These are phyloP conservation scores for Phalera bucephala DNA, from an alignment of 2,888 invertebrate species.

Conservation along the genomic window DNA sequence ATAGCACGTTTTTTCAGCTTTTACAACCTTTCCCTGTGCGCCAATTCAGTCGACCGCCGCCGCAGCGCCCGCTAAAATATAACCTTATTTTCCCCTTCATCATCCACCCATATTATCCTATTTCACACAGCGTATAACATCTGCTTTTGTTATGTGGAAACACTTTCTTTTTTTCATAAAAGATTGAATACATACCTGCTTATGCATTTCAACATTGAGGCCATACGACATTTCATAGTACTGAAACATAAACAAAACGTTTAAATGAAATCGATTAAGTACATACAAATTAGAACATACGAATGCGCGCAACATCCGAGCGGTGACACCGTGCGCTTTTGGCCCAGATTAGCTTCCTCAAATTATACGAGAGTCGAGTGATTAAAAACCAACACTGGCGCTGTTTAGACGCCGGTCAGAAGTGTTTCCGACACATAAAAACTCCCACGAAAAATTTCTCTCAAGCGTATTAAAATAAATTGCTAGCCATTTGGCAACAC, in stretches of 20 bases:
- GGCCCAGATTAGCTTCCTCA: slow-evolving; percentile 77
- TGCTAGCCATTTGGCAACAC: slow-evolving; percentile 82
- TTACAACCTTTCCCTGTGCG: slow-evolving; percentile 57
- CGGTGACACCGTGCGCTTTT: slow-evolving; percentile 68
- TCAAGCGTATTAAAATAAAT: slow-evolving; percentile 81
- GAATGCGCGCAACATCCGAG: slow-evolving; percentile 39
- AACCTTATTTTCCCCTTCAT: slow-evolving; percentile 45
- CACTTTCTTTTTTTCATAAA: slow-evolving; percentile 15
- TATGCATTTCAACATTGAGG: slow-evolving; percentile 98
- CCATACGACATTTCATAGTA: slow-evolving; percentile 99
- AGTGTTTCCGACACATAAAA: slow-evolving; percentile 82
- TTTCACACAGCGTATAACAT: slow-evolving; percentile 28
- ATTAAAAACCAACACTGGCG: slow-evolving; percentile 78
- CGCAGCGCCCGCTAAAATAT: slow-evolving; percentile 50
- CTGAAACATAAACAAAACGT: slow-evolving; percentile 86
- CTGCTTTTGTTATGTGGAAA: slow-evolving; percentile 52
- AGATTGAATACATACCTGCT: slow-evolving; percentile 88
- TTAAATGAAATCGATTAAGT: slow-evolving; percentile 60
- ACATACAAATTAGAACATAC: no score
- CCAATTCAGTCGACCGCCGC: slow-evolving; percentile 46
- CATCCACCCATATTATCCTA: slow-evolving; percentile 34
- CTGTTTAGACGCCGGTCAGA: slow-evolving; percentile 73
- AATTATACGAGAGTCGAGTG: slow-evolving; percentile 74
- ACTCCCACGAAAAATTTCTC: slow-evolving; percentile 77
- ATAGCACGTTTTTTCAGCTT: slow-evolving; percentile 68